Base-by-base conservation (phyloP, 2,888 invertebrate species). In the Laspeyria flexula region DNA sequence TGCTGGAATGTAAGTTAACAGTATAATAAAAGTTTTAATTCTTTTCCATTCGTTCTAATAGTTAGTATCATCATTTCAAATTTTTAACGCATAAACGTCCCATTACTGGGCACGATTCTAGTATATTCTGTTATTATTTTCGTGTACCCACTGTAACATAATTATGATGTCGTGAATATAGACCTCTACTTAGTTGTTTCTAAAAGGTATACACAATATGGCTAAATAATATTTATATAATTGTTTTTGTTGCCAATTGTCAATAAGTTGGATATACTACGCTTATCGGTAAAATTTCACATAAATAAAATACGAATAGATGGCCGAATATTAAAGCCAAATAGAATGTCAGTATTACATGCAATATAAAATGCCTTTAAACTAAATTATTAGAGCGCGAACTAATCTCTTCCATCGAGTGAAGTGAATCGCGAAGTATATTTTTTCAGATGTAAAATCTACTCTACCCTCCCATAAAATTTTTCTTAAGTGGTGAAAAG, bases 1-100 rank as follows among this genome's bases (percentile, higher is more conserved):
- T 1, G 80, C 78, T 47, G 72, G 77, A 2, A 75, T 77, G 86
- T 86, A 65, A 80, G 85, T 79, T 37, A 27, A 31, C 2, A 15
- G 10, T 33, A 10, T 21, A 13, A 2, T 6, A 11, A 9, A 23
- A 10, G 13, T 38, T 21, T 21, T 3, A 21, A 21, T n/a, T n/a
- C n/a, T n/a, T n/a, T n/a, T n/a, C n/a, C n/a, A n/a, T n/a, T n/a
- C n/a, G n/a, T n/a, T n/a, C n/a, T n/a, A n/a, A n/a, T n/a, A n/a
- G n/a, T n/a, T n/a, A n/a, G n/a, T n/a, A n/a, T n/a, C n/a, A n/a
- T n/a, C n/a, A n/a, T n/a, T n/a, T n/a, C n/a, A n/a, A n/a, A n/a
- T n/a, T n/a, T n/a, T n/a, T n/a, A n/a, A n/a, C n/a, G n/a, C n/a
- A n/a, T n/a, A n/a, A n/a, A n/a, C n/a, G n/a, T n/a, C n/a, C n/a